These are phyloP conservation scores for Halichoerus grypus DNA, from an alignment of 2,113 vertebrate species.

Conservation along the genomic window DNA sequence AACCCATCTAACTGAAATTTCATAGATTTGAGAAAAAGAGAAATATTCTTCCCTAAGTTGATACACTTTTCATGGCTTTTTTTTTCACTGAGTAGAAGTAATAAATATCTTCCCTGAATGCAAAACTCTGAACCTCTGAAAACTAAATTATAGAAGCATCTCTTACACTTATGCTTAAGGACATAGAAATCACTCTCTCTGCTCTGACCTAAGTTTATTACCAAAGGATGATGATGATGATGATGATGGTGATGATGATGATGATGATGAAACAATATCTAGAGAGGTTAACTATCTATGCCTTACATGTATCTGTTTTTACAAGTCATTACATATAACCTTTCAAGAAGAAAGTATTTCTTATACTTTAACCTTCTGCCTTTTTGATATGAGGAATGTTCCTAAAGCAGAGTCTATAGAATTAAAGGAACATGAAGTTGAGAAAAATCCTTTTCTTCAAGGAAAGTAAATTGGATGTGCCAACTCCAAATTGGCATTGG, in stretches of 20 bases:
- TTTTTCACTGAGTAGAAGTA: background rate
- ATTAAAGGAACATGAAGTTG: background rate
- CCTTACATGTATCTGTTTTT: background rate
- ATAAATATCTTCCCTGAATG: background rate
- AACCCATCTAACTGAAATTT: background rate
- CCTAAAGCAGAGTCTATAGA: background rate
- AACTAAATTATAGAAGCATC: conserved; percentile 75
- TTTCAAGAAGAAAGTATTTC: conserved; percentile 35
- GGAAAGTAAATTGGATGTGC: background rate
- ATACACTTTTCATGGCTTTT: conserved; percentile 2
- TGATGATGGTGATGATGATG: background rate
- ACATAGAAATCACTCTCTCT: background rate
- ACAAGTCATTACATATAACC: background rate
- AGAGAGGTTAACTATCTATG: background rate
- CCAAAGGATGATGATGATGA: background rate
- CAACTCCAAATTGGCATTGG: background rate
- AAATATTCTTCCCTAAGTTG: background rate
- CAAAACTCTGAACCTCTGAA: conserved; percentile 43
- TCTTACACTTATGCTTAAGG: conserved; percentile 55
- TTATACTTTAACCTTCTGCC: background rate
- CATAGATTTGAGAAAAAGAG: background rate
- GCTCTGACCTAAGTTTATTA: conserved; percentile 1
- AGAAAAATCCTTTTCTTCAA: conserved; percentile 47
- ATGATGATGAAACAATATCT: background rate
- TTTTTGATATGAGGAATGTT: background rate